These are phyloP conservation scores for Halichoerus grypus DNA, from an alignment of 2,113 vertebrate species.

Conservation along the genomic window DNA sequence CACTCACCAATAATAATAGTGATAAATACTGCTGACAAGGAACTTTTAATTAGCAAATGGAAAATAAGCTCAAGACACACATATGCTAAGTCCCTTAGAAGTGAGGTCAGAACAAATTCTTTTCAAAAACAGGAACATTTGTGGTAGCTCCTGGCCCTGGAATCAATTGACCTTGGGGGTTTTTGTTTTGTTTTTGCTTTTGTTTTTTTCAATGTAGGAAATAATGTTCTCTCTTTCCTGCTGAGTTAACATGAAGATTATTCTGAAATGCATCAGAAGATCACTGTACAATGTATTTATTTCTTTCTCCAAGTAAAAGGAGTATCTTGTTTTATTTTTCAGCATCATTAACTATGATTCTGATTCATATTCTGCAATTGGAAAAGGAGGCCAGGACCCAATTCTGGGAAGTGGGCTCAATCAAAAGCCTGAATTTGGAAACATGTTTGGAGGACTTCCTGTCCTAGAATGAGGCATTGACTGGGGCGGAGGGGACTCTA, in stretches of 20 bases:
- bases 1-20: conserved; percentile 78
- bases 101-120: conserved; percentile 78
- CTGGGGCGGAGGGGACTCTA: neutral
- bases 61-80: conserved; percentile 65
- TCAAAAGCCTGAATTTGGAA: conserved; percentile 48
- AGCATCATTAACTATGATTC: conserved; percentile 53
- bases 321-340: conserved; percentile 64
- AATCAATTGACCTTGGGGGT: neutral
- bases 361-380: conserved; percentile 62
- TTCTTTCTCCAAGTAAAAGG: conserved; percentile 60
- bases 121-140: conserved; percentile 73
- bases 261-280: conserved; percentile 57
- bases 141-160: conserved; percentile 60
- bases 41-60: conserved; percentile 78
- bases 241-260: conserved; percentile 51
- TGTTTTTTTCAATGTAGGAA: neutral
- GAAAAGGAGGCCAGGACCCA: conserved; percentile 42
- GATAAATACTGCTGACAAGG: conserved; percentile 80
- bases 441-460: conserved; percentile 19
- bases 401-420: conserved; percentile 69
- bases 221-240: conserved; percentile 39
- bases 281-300: neutral
- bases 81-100: conserved; percentile 63
- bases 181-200: neutral
- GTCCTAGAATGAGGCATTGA: neutral